phyloP scores from a whole-genome alignment of 2,113 vertebrate genomes.

The Eclectus roratus region DNA sequence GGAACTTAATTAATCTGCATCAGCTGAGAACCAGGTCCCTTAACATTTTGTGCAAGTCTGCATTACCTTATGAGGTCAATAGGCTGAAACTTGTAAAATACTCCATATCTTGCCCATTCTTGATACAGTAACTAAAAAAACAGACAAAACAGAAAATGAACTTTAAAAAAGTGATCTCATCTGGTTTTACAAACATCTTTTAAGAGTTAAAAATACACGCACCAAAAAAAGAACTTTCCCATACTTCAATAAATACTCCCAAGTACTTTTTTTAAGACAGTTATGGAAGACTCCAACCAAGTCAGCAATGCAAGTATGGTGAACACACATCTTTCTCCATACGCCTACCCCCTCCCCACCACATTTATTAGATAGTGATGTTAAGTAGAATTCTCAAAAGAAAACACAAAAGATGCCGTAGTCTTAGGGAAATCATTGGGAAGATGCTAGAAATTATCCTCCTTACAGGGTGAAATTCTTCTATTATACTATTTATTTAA shows the following conservation, averaged over 20 bases:
- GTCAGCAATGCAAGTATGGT: not conserved
- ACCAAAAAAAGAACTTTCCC: not conserved
- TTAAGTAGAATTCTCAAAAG: not conserved
- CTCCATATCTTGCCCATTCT: constrained; percentile 97
- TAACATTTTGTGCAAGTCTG: not conserved
- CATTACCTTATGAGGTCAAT: constrained; percentile 93
- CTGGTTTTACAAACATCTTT: not conserved
- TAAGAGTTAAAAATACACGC: not conserved
- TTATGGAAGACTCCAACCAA: not conserved
- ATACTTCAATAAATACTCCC: not conserved
- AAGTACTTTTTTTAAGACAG: not conserved
- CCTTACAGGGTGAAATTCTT: not conserved
- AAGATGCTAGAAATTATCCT: not conserved
- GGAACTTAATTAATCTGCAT: not conserved
- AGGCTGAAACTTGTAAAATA: constrained; percentile 95
- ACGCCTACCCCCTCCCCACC: not conserved
- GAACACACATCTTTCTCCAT: not conserved
- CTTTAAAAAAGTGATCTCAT: not conserved
- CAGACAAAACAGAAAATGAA: not conserved
- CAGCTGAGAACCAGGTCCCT: not conserved
- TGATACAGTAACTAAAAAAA: constrained; percentile 85
- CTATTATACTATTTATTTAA: not conserved
- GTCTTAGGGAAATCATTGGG: not conserved
- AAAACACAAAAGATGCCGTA: not conserved
- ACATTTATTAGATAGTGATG: not conserved